Percentiles rank a stretch among this genome's conserved stretches.
Conservation (phyloP, 2,797 vertebrate species). For the Trachops cirrhosus region DNA sequence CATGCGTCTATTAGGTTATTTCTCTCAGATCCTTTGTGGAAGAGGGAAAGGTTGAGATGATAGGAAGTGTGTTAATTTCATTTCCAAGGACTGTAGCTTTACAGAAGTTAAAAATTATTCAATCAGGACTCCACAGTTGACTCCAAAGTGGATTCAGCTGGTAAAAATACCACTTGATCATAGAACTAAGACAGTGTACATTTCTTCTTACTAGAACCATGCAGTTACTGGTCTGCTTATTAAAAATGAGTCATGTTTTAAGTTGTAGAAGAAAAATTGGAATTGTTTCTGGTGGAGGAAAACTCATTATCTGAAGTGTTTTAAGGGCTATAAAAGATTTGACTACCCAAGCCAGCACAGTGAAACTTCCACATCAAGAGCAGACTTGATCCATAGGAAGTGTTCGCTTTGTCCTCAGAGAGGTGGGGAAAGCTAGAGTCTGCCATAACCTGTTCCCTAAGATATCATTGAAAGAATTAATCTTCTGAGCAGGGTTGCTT, state of each 20-base stretch:
- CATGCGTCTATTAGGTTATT: background rate
- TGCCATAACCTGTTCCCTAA: background rate
- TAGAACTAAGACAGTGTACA: background rate
- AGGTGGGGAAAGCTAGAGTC: background rate
- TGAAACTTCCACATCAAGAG: background rate
- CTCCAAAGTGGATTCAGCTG: background rate
- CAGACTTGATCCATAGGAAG: background rate
- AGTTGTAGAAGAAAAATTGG: background rate
- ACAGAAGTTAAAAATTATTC: background rate
- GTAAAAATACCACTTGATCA: slow-evolving; percentile 15
- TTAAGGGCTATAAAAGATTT: background rate
- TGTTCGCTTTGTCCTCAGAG: too few species aligned
- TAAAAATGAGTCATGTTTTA: slow-evolving; percentile 34
- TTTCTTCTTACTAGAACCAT: background rate
- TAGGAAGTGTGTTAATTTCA: background rate
- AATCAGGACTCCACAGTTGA: background rate
- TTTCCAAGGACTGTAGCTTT: background rate
- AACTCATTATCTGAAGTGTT: background rate
- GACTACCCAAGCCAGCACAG: background rate
- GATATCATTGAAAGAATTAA: background rate
- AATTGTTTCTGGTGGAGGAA: background rate
- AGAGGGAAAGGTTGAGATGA: background rate
- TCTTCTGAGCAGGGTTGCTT: background rate
- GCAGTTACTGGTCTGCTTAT: background rate
- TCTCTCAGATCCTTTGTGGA: background rate